Evolutionary conservation across 2,797 vertebrate genomes (phyloP), one percentile per base, ranked within the genome.

Genomic region (Numenius phaeopus): DNA sequence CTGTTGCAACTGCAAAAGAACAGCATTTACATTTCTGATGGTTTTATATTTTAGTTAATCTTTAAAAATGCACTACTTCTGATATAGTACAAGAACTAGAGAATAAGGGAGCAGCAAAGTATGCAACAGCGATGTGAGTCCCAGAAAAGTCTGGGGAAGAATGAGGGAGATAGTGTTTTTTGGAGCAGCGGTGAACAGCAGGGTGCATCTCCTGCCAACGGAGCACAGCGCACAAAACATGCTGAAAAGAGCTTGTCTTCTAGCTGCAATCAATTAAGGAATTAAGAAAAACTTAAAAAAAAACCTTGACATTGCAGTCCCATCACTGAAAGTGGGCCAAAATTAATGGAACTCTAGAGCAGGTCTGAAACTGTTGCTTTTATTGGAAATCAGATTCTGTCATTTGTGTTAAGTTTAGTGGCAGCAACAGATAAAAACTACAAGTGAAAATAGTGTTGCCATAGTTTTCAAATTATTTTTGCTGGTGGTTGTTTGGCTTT

Each of bases 181-280:
- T 69, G 64, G 20, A 64, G 7, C 55, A 54, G 37, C 0, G 1
- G 14, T 37, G 65, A 71, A 9, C 32, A 54, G 61, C 7, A 3
- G 15, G 30, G 46, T 3, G 10, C 12, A 12, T 24, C 0, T 15
- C 26, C n/a, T 30, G 69, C 23, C 1, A 3, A 30, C 22, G 47
- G 21, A 72, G 24, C 39, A 37, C 5, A 2, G n/a, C 1, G 0
- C 9, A 20, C 4, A 24, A 42, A 29, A 22, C 2, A 1, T 39
- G 40, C 11, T 0, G 3, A 58, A 32, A 69, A 57, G 29, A 73
- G 26, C 16, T 30, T 32, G 14, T 47, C n/a, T 78, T 46, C 40
- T 29, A 42, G 12, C 47, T 82, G 57, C n/a, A 39, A 64, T n/a
- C 44, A 8, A 2, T 34, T 54, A 34, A 86, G 32, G 40, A 83